These are phyloP conservation scores for Pasiphila rectangulata DNA, from an alignment of 2,888 invertebrate genomes.

Conservation along the genomic window DNA sequence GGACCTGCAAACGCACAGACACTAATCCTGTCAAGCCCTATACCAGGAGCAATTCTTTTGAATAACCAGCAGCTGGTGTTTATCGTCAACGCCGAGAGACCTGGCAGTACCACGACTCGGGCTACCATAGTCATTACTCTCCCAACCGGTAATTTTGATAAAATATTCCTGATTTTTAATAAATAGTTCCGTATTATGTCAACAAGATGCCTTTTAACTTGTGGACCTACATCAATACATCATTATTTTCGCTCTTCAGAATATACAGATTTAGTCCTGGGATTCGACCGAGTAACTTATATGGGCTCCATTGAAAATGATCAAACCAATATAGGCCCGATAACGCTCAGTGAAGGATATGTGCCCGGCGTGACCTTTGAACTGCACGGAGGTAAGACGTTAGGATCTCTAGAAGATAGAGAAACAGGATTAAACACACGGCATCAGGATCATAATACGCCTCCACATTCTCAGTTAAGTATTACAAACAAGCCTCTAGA, in stretches of 20 bases:
- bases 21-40: slow-evolving; percentile 23
- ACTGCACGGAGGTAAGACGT: slow-evolving; percentile 43
- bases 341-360: slow-evolving; percentile 41
- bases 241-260: too few relatives aligned
- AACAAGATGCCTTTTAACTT: too few relatives aligned
- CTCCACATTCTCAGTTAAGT: too few relatives aligned
- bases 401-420: too few relatives aligned
- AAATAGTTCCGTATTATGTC: too few relatives aligned
- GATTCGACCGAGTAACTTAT: slow-evolving; percentile 40
- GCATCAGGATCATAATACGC: too few relatives aligned
- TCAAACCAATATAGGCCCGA: slow-evolving; percentile 31
- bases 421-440: too few relatives aligned
- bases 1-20: slow-evolving; percentile 20
- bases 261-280: slow-evolving; percentile 23
- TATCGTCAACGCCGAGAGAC: slow-evolving; percentile 4
- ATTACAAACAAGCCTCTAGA: too few relatives aligned
- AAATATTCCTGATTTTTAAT: too few relatives aligned
- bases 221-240: too few relatives aligned
- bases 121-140: slow-evolving; percentile 8
- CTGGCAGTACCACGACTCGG: slow-evolving; percentile 3
- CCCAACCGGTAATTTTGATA: slow-evolving; percentile 5
- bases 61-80: slow-evolving; percentile 35
- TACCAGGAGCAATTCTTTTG: slow-evolving; percentile 35
- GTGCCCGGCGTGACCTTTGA: slow-evolving; percentile 34
- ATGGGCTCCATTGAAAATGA: slow-evolving; percentile 37